Evolutionary conservation across 2,113 vertebrate genomes (phyloP).

Genomic region (Glareola pratincola): DNA sequence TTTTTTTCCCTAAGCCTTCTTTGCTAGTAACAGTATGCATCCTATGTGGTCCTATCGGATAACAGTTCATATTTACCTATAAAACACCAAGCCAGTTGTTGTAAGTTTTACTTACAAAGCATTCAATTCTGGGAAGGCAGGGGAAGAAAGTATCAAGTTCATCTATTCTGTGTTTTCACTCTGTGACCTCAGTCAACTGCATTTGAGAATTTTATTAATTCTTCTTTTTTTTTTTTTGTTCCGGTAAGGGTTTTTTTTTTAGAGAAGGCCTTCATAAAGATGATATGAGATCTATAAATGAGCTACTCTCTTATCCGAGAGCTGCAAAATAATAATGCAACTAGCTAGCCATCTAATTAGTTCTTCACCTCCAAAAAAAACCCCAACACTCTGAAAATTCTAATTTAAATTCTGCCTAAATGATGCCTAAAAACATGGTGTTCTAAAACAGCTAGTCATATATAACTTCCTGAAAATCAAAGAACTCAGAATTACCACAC

Average conservation of each 20-base stretch:
- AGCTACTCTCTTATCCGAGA: not conserved
- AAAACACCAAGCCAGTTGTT: not conserved
- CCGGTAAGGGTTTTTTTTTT: not conserved
- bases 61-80: not conserved
- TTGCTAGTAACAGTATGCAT: not conserved
- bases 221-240: not conserved
- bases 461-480: not conserved
- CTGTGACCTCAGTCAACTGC: not conserved
- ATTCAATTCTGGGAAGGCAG: not conserved
- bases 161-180: not conserved
- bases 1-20: not conserved
- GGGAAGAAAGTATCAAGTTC: not conserved
- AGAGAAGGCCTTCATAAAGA: not conserved
- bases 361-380: not conserved
- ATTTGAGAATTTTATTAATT: not conserved
- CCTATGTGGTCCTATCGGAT: not conserved
- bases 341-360: not conserved
- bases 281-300: not conserved
- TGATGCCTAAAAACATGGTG: not conserved
- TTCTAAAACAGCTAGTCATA: not conserved
- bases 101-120: not conserved
- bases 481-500: not conserved
- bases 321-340: not conserved
- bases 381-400: not conserved
- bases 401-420: not conserved